Conservation (phyloP, 2,113 vertebrate species). For the Protobothrops mucrosquamatus region DNA sequence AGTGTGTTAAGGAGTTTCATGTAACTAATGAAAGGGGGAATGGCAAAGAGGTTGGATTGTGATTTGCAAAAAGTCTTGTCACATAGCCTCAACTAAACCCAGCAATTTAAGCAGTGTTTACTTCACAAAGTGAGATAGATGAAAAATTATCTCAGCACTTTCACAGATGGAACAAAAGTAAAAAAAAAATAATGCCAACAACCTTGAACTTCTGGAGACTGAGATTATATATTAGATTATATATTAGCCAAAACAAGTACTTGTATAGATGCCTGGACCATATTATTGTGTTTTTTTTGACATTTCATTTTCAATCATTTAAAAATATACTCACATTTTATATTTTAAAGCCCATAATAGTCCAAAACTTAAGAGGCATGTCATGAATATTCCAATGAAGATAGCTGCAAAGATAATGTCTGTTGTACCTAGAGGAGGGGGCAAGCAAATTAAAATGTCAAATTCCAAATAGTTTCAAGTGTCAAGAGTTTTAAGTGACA, state of each 20-base stretch:
- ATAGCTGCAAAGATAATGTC: conserved; percentile 53
- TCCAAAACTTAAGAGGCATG: conserved; percentile 55
- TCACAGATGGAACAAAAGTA: background rate
- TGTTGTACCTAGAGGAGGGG: conserved; percentile 51
- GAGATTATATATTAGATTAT: background rate
- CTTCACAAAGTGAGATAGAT: background rate
- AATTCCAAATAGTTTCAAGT: background rate
- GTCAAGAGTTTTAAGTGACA: background rate
- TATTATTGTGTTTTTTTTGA: background rate
- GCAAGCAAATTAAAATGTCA: background rate
- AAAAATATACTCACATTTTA: conserved; percentile 62
- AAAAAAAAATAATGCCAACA: background rate
- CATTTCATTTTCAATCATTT: background rate
- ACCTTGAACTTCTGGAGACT: background rate
- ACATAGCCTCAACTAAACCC: background rate
- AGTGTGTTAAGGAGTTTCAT: background rate
- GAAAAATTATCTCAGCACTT: background rate
- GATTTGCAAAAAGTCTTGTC: background rate
- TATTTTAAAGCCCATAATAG: conserved; percentile 59
- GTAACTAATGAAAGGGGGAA: background rate
- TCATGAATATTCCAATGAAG: conserved; percentile 55
- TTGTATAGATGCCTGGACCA: background rate
- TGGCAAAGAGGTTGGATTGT: background rate
- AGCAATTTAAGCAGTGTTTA: background rate
- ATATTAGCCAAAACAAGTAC: background rate